phyloP scores from a whole-genome alignment of 2,888 invertebrate species.

The Cremastinae sp. region DNA sequence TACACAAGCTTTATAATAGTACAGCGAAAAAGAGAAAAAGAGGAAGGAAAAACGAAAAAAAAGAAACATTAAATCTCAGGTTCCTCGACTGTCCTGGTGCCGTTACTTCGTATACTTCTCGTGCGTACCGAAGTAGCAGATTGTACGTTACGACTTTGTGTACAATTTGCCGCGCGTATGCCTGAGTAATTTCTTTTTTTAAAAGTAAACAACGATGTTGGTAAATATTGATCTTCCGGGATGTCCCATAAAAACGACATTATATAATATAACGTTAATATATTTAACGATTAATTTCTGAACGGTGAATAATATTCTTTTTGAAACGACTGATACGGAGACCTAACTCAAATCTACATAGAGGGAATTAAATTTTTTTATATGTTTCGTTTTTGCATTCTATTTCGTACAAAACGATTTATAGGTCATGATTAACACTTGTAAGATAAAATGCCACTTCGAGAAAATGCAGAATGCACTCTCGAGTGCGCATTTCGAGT shows the following conservation, averaged over 20 bases:
- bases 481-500: background rate
- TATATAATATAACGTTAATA: no score
- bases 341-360: no score
- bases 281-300: no score
- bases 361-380: no score
- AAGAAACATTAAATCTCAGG: conserved; percentile 41
- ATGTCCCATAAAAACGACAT: no score
- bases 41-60: conserved; percentile 3
- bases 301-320: no score
- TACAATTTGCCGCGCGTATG: background rate
- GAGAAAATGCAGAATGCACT: background rate
- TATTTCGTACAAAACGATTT: no score
- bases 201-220: background rate
- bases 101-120: conserved; percentile 42
- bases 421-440: no score
- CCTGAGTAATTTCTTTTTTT: background rate
- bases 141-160: background rate
- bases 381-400: no score
- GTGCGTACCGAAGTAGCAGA: background rate
- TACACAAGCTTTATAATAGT: conserved; percentile 44
- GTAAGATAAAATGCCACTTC: no score
- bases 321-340: no score
- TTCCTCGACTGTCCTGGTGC: conserved; percentile 42
- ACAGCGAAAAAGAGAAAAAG: conserved; percentile 9
- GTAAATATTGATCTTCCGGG: background rate